phyloP scores from a whole-genome alignment of 2,113 vertebrate genomes.

The Nannospalax galili region DNA sequence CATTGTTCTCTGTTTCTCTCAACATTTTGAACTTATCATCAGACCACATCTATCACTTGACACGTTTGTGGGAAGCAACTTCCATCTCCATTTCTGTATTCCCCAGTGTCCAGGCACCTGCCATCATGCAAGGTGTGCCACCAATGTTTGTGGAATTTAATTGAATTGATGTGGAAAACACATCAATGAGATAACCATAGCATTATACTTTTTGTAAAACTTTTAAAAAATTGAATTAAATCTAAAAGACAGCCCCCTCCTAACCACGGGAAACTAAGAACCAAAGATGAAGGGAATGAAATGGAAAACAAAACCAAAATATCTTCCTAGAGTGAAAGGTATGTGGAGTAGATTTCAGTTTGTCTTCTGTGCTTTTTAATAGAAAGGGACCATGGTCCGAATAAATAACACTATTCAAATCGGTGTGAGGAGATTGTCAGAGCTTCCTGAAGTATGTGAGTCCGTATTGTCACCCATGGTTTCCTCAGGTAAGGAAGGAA shows the following conservation, averaged over 20 bases:
- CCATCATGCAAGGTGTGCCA: not conserved
- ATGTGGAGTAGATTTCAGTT: not conserved
- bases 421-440: constrained; percentile 44
- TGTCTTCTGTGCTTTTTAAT: constrained; percentile 43
- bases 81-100: not conserved
- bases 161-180: not conserved
- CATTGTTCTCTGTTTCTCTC: not conserved
- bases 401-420: constrained; percentile 16
- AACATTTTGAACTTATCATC: not conserved
- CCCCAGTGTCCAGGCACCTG: not conserved
- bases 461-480: constrained; percentile 48
- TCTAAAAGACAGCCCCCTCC: not conserved
- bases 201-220: not conserved
- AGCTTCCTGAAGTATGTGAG: not conserved
- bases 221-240: constrained; percentile 42
- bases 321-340: not conserved
- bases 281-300: not conserved
- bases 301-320: not conserved
- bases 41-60: not conserved
- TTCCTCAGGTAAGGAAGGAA: not conserved
- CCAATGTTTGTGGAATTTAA: not conserved
- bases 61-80: not conserved
- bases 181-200: not conserved
- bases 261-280: not conserved
- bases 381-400: constrained; percentile 58